Evolutionary conservation across 2,113 vertebrate genomes (phyloP), one percentile per base, ranked within the genome.

Genomic region (Dromiciops gliroides): DNA sequence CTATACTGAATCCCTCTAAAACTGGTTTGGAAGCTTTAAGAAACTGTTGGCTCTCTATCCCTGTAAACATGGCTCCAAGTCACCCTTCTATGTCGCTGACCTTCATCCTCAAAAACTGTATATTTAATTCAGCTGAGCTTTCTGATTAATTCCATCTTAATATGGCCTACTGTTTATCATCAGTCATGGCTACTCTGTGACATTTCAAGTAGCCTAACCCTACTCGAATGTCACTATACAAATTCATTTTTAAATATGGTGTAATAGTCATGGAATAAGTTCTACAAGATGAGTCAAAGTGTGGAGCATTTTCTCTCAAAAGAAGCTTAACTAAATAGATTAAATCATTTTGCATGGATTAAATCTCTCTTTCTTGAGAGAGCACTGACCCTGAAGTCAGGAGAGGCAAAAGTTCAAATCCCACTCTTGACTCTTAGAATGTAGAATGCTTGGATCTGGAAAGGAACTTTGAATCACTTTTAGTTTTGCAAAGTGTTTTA

Each of bases 71-170:
- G 11, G 98, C 97, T 98, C 98, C 97, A 97, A 98, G 98, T 98
- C 98, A 98, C 98, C 96, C 98, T 98, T 98, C 98, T 99, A 98
- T 96, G 97, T 98, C 97, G 98, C 98, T 98, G 90, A 94, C 97
- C 97, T 98, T 97, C 97, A 96, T 98, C 97, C 97, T 96, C 97
- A 97, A 98, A 98, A 98, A 98, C 96, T 95, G 96, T 97, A 97
- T 98, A 98, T 98, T 98, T 98, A 98, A 98, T 98, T 98, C 97
- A 97, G 95, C 98, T 98, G 97, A 98, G 98, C 98, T 98, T 98
- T 98, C 98, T 98, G 98, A 98, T 98, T 98, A 98, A 98, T 99
- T 98, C 98, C 98, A 98, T 98, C 98, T 98, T 98, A 98, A 98
- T 98, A 98, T 96, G 49, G 92, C 98, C 98, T 98, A 98, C 97